phyloP scores from a whole-genome alignment of 2,113 vertebrate species.

The Myiagra hebetior region DNA sequence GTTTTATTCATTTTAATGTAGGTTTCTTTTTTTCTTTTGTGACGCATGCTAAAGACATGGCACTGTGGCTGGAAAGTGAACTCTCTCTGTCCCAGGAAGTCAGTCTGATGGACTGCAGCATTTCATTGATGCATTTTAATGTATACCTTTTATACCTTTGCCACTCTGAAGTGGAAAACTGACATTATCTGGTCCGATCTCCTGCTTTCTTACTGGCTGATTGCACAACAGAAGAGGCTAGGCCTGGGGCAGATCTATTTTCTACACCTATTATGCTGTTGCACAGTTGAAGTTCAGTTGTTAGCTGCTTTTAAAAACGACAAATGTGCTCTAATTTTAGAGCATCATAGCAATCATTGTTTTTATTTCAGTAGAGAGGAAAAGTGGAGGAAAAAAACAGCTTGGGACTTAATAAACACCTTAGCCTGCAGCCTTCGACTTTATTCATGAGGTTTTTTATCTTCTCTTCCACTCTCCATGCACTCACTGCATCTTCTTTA shows the following conservation, averaged over 20 bases:
- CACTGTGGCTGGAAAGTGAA: neutral
- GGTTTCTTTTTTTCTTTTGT: neutral
- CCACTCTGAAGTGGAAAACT: slow-evolving; percentile 42
- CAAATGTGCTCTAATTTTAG: slow-evolving; percentile 73
- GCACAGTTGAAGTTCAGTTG: slow-evolving; percentile 35
- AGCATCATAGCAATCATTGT: slow-evolving; percentile 70
- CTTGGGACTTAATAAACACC: slow-evolving; percentile 80
- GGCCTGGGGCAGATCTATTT: slow-evolving; percentile 47
- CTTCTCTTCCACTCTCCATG: slow-evolving; percentile 65
- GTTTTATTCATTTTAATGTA: slow-evolving; percentile 11
- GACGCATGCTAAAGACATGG: neutral
- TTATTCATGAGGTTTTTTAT: slow-evolving; percentile 81
- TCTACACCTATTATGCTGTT: slow-evolving; percentile 29
- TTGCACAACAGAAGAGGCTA: slow-evolving; percentile 46
- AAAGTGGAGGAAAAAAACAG: slow-evolving; percentile 69
- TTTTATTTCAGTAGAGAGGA: slow-evolving; percentile 72
- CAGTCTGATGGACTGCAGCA: neutral
- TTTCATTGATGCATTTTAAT: slow-evolving; percentile 33
- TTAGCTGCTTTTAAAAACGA: slow-evolving; percentile 62
- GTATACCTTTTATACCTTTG: neutral
- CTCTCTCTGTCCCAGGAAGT: neutral
- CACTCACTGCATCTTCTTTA: slow-evolving; percentile 72
- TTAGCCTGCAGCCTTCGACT: slow-evolving; percentile 75
- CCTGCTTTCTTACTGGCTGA: slow-evolving; percentile 28
- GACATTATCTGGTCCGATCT: slow-evolving; percentile 23